Evolutionary conservation across 2,888 invertebrate species (phyloP), one percentile per base, ranked within the genome.

Genomic region (Scaptomyza tumidula): DNA sequence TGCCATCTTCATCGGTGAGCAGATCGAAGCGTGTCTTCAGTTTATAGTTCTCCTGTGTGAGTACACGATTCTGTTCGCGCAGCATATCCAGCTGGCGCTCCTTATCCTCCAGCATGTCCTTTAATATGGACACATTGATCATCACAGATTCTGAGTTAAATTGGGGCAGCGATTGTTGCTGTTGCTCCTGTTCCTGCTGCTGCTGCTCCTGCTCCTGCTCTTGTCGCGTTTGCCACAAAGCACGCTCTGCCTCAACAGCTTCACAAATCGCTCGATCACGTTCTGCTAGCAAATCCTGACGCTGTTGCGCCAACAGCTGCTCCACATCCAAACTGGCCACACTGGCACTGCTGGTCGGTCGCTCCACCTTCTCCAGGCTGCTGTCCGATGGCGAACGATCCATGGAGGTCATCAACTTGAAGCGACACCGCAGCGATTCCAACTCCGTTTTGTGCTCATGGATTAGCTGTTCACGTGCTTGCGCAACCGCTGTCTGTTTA

Each of bases 331-430:
- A 77, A 35, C 73, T 76, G 24, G 68, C 74, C 31, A 80, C 69
- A 44, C 88, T 87, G 27, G 89, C 79, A 27, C 89, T 86, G 79
- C 94, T 95, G 71, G 94, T 93, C 0, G 93, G 93, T 4, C 95
- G 93, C 91, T 96, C 96, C 19, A 95, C 94, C 91, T 95, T 96
- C 86, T 97, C 97, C 6, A 96, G 92, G 89, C 95, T 96, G 2
- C 94, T 94, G 78, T 97, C 96, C 6, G 96, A 96, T 0, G 96
- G 96, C 59, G 96, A 96, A 41, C 95, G 93, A 79, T 96, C 95
- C 94, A 96, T 95, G 49, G 94, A 95, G 0, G 96, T 94, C 94
- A 96, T 96, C 66, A 96, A 92, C 70, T 95, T 95, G 91, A 95
- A 96, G 78, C 96, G 94, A 43, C 95, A 95, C 44, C 96, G 93